Base-by-base conservation (phyloP, 2,797 vertebrate genomes). In the Arctocebus calabarensis region DNA sequence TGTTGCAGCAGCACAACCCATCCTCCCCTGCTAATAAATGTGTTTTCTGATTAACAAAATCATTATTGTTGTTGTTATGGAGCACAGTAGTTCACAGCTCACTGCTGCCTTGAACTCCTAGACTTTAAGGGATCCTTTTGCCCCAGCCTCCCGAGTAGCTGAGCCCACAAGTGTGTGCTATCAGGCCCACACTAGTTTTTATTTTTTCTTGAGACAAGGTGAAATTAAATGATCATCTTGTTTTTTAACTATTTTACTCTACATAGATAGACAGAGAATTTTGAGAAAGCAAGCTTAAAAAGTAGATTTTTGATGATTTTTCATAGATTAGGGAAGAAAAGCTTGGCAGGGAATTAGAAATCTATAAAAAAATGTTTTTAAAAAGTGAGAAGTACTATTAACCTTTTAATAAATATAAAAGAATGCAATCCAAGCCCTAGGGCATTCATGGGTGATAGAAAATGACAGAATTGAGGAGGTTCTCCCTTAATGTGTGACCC, bases 31-130 rank as follows among this genome's bases (percentile, higher is more conserved):
- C 40, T 57, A 64, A 73, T 55, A 27, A 64, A n/a, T 74, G 40
- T 70, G 37, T 87, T 91, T 90, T 86, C 45, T 74, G 68, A 82
- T 74, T 32, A 74, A 87, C 10, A 82, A 82, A 32, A 32, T 66
- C n/a, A 66, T 66, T 64, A 16, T 66, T 66, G 5, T 64, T 62
- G 64, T n/a, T 66, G 8, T 34, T 66, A 19, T 66, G 29, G 29
- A 64, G 62, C 32, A 3, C 29, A n/a, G 62, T 64, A 29, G 29
- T 32, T 64, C 62, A 64, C 17, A 64, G 62, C 62, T 32, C 29
- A 32, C 62, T 64, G 16, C 14, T 17, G 29, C 62, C 29, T 64
- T 13, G 17, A n/a, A 64, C 7, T 64, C 62, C 29, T 64, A 14
- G 62, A 10, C 62, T 64, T 64, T n/a, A 32, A 64, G 29, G 62